Percentiles rank a stretch among this genome's conserved stretches.
These are phyloP conservation scores for Acridotheres tristis DNA, from an alignment of 2,797 vertebrate genomes.

Conservation along the genomic window DNA sequence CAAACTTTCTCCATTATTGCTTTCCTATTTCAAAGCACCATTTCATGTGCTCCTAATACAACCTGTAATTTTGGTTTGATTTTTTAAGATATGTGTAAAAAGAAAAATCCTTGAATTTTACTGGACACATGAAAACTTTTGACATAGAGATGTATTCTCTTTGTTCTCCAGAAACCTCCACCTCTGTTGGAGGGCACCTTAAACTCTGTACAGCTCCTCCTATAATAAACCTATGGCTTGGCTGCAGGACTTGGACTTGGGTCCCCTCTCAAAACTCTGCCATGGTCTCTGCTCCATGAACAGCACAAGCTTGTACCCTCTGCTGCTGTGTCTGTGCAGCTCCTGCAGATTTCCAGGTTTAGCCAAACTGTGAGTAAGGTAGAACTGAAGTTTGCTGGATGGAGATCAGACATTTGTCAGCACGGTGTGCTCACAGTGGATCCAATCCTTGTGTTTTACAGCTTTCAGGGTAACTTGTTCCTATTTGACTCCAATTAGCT, in stretches of 20 bases:
- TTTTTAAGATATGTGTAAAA: neutral
- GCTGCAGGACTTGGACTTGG: neutral
- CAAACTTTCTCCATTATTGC: neutral
- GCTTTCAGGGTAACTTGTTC: neutral
- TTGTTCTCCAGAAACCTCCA: neutral
- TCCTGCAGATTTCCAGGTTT: neutral
- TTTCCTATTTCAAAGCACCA: neutral
- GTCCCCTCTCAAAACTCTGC: neutral
- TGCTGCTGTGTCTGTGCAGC: neutral
- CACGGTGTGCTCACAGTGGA: neutral
- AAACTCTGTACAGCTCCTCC: neutral
- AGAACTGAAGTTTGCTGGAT: neutral
- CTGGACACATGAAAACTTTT: neutral
- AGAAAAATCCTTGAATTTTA: neutral
- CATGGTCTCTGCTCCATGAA: neutral
- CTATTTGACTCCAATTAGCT: neutral
- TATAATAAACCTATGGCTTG: neutral
- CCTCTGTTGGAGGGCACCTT: neutral
- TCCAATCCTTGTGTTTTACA: neutral
- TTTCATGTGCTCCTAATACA: neutral
- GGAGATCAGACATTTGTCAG: neutral
- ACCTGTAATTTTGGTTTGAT: neutral
- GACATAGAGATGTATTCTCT: neutral
- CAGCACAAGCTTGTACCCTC: neutral
- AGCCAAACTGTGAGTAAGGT: neutral